Percentiles rank a stretch among this genome's conserved stretches.
Evolutionary conservation across 2,888 invertebrate genomes (phyloP).

Genomic region (Diaprepes abbreviatus): DNA sequence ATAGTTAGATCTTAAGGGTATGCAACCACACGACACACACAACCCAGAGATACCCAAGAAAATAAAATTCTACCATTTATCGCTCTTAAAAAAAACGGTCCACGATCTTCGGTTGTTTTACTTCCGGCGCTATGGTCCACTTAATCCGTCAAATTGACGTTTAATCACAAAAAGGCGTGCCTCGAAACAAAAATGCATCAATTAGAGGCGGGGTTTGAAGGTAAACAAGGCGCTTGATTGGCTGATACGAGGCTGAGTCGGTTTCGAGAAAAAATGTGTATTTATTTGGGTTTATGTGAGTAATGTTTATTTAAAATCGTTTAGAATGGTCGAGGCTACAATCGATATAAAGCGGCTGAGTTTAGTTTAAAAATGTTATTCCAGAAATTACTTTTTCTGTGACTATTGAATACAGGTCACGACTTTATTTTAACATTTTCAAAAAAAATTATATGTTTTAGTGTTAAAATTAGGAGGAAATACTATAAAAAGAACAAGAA

Average conservation of each 20-base stretch:
- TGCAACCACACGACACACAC: slow-evolving; percentile 29
- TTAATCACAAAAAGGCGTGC: slow-evolving; percentile 68
- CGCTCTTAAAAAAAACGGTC: slow-evolving; percentile 26
- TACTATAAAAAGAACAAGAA: no score
- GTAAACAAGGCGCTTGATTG: slow-evolving; percentile 60
- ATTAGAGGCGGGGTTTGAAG: slow-evolving; percentile 62
- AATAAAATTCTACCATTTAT: slow-evolving; percentile 2
- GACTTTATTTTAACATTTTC: no score
- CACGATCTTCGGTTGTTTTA: slow-evolving; percentile 50
- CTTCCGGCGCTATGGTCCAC: slow-evolving; percentile 65
- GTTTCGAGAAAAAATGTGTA: slow-evolving; percentile 30
- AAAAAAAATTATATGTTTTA: no score
- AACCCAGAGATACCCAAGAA: not conserved
- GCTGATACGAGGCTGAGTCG: slow-evolving; percentile 55
- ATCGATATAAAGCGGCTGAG: slow-evolving; percentile 7
- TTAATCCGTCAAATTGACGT: slow-evolving; percentile 68
- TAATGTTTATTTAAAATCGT: slow-evolving; percentile 43
- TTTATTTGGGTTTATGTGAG: slow-evolving; percentile 37
- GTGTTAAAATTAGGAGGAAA: no score
- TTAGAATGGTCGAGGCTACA: slow-evolving; percentile 4
- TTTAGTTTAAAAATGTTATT: no score
- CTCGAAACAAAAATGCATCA: slow-evolving; percentile 61
- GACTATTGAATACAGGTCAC: no score
- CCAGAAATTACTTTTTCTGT: no score
- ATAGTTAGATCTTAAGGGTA: slow-evolving; percentile 16